Base-by-base conservation (phyloP, 2,888 invertebrate genomes). In the Scaptodrosophila latifasciaeformis region DNA sequence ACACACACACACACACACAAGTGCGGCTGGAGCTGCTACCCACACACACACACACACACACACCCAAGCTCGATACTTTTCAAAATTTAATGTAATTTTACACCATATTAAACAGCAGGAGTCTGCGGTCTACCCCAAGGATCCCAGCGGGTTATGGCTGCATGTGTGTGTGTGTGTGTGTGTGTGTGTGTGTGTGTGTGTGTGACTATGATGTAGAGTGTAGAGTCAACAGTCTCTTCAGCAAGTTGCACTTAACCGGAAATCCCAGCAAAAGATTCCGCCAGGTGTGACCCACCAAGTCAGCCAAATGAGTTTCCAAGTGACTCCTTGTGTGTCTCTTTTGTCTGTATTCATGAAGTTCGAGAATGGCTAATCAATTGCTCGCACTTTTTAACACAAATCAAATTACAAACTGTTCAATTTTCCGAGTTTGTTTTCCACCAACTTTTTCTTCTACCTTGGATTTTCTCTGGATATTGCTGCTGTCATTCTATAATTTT, bases 341-440 rank as follows among this genome's bases (percentile, higher is more conserved):
- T 27, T 27, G 27, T 9, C 27, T 6, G 13, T 40, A 61, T 58
- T 70, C 62, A 68, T 66, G 62, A 67, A 68, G 70, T 66, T 48
- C 37, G 54, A 60, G 67, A 78, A 79, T 79, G 69, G 70, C 66
- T 75, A 75, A 78, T 78, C 77, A 79, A 72, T 78, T 71, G 72
- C 63, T 64, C 65, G 74, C 68, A 72, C 67, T 76, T 82, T n/a
- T 81, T 78, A 70, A 67, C 80, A 79, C 82, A 82, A 83, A 83
- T 83, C 83, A 82, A 83, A 83, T 83, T 82, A 82, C 71, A 70
- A 76, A 71, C 66, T 68, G 29, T 19, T 19, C 12, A 3, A 70
- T 37, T 69, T 63, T 49, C 19, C 29, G 15, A n/a, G 35, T 34
- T 24, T 54, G 30, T n/a, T 31, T 18, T 21, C 7, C 29, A 17